phyloP scores from a whole-genome alignment of 2,888 invertebrate species.

The Thymelicus sylvestris region DNA sequence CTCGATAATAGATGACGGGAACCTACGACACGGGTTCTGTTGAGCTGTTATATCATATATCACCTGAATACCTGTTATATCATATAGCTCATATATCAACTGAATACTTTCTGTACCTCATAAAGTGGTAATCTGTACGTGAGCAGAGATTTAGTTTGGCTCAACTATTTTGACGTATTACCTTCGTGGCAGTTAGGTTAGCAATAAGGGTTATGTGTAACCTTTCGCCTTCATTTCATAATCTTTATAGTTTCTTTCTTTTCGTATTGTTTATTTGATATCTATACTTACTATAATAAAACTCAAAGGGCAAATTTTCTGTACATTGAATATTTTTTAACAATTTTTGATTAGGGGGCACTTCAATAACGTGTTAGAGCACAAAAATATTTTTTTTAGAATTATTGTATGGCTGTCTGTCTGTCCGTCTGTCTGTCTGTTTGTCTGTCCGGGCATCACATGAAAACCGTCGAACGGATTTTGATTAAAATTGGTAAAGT shows the following conservation, averaged over 20 bases:
- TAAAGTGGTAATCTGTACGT: slow-evolving; percentile 6
- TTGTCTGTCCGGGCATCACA: too few relatives aligned
- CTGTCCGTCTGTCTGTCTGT: too few relatives aligned
- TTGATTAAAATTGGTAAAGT: too few relatives aligned
- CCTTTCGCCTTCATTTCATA: neutral
- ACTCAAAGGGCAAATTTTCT: too few relatives aligned
- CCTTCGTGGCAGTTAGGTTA: neutral
- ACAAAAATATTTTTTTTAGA: too few relatives aligned
- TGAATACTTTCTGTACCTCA: slow-evolving; percentile 5
- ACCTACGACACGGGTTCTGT: neutral
- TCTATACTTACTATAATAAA: too few relatives aligned
- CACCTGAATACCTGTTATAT: neutral
- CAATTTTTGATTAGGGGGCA: too few relatives aligned
- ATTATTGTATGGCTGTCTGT: too few relatives aligned
- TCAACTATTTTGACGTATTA: neutral
- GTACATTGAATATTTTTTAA: too few relatives aligned
- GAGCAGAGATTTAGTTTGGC: neutral
- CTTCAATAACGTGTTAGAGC: too few relatives aligned
- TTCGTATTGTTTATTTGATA: neutral
- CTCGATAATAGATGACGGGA: slow-evolving; percentile 8
- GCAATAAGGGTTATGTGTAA: neutral
- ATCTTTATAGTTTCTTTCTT: neutral
- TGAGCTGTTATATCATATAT: slow-evolving; percentile 4
- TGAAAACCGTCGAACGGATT: too few relatives aligned
- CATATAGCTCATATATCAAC: slow-evolving; percentile 2